These are phyloP conservation scores for Limnephilus marmoratus DNA, from an alignment of 2,888 invertebrate genomes.

Conservation along the genomic window DNA sequence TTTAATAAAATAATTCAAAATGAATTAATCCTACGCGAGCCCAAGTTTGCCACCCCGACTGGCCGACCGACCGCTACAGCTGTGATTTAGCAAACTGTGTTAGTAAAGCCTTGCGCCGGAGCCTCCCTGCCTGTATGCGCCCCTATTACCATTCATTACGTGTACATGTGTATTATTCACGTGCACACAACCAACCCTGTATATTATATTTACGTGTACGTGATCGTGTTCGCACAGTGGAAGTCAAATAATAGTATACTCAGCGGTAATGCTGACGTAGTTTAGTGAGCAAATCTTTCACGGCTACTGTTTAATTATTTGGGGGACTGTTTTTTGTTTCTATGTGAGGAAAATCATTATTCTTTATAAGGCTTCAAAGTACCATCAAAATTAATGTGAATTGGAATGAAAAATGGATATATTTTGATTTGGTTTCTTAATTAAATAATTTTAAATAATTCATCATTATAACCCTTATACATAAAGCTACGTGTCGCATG, in stretches of 20 bases:
- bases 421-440: background rate
- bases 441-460: background rate
- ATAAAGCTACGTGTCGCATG: no score
- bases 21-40: background rate
- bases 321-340: background rate
- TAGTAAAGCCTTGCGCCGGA: constrained; percentile 53
- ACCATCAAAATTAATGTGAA: background rate
- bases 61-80: constrained; percentile 37
- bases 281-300: background rate
- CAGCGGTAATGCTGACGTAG: constrained; percentile 23
- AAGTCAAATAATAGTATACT: constrained; percentile 21
- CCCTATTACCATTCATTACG: constrained; percentile 15
- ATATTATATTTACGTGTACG: background rate
- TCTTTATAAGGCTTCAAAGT: background rate
- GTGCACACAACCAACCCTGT: background rate
- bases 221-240: constrained; percentile 7
- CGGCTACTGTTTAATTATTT: background rate
- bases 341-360: background rate
- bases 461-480: background rate
- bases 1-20: background rate
- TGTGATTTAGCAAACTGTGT: constrained; percentile 56
- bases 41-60: background rate
- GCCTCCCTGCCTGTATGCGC: constrained; percentile 34
- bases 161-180: background rate
- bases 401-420: background rate